These are phyloP conservation scores for Eupithecia subumbrata DNA, from an alignment of 2,888 invertebrate genomes.

Conservation along the genomic window DNA sequence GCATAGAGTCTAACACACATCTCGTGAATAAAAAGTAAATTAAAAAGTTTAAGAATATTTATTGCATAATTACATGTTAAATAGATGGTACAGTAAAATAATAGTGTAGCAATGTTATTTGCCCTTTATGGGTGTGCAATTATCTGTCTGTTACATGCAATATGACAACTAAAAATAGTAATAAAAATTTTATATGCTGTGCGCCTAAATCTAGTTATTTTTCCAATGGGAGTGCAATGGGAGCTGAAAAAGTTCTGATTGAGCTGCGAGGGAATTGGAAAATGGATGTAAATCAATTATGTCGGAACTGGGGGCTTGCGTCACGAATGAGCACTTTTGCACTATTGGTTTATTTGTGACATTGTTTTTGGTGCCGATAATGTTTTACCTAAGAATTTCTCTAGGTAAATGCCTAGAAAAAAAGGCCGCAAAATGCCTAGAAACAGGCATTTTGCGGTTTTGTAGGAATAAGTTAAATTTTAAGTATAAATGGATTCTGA, in stretches of 20 bases:
- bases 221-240: background rate
- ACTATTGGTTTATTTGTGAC: background rate
- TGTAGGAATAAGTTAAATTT: background rate
- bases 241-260: slow-evolving; percentile 16
- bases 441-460: too few species aligned
- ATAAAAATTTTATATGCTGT: background rate
- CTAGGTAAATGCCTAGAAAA: too few species aligned
- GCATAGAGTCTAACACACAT: background rate
- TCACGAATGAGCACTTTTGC: background rate
- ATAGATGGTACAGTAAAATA: too few species aligned
- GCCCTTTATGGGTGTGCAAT: too few species aligned
- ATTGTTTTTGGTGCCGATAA: background rate
- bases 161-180: too few species aligned
- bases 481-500: background rate
- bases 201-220: background rate
- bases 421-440: too few species aligned
- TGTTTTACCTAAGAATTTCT: too few species aligned
- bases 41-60: too few species aligned
- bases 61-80: too few species aligned
- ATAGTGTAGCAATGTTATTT: too few species aligned
- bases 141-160: too few species aligned
- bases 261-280: slow-evolving; percentile 14
- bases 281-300: slow-evolving; percentile 14
- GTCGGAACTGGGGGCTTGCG: background rate
- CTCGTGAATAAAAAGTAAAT: background rate